Evolutionary conservation across 2,797 vertebrate species (phyloP), one percentile per base, ranked within the genome.

Genomic region (Pachyuromys duprasi): DNA sequence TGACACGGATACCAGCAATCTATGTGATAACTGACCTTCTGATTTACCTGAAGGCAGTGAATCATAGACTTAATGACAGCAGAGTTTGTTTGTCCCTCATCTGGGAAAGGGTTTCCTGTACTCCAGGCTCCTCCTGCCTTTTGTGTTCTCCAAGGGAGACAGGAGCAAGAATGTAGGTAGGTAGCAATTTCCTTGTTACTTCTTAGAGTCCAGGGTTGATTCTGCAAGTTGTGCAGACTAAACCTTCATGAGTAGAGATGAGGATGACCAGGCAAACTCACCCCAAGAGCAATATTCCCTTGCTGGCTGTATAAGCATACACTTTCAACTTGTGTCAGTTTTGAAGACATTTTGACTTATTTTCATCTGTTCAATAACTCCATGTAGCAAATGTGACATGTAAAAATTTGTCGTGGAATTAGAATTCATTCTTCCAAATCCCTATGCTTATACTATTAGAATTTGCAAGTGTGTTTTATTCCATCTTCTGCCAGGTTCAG

Each of bases 351-450:
- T 83, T 92, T 83, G 42, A 65, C 36, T 86, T 89, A 49, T 62
- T 88, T 14, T 33, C 20, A 36, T 70, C 11, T 74, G n/a, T 62
- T 63, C 8, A 15, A 55, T 53, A 76, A 63, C 12, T 88, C 62
- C 55, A 36, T 24, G 26, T 24, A 17, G 2, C 7, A 86, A 26
- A 69, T 31, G 82, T 4, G 49, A 79, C 14, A 55, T 45, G 5
- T 36, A 26, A 88, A n/a, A 86, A n/a, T 82, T 42, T 55, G 36
- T 75, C 81, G 55, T 7, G 53, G n/a, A 89, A 95, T 69, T 60
- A 67, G 33, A 83, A 26, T 28, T 13, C 20, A 72, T 86, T 39
- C 65, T 72, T 8, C 33, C 49, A 39, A 55, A 72, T 4, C n/a
- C 53, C 67, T 57, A 70, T 36, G 70, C 20, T 78, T 57, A 53